phyloP scores from a whole-genome alignment of 1,140 invertebrate species.

The Habropoda laboriosa region DNA sequence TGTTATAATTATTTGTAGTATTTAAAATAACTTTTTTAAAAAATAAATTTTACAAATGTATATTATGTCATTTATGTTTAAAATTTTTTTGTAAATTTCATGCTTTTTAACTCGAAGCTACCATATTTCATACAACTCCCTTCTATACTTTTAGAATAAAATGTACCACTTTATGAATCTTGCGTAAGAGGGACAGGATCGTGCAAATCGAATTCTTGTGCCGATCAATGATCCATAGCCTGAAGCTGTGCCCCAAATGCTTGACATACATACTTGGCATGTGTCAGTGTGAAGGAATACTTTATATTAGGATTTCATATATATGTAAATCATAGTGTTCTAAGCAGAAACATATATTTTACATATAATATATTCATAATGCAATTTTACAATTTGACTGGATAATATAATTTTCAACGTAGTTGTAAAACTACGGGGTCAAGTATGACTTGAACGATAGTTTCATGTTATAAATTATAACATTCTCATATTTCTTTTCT shows the following conservation, averaged over 20 bases:
- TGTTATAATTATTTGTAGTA: not conserved
- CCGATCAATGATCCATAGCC: conserved; percentile 22
- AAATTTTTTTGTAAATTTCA: too few species aligned
- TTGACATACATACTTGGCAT: conserved; percentile 14
- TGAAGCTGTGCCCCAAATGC: conserved; percentile 15
- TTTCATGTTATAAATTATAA: not conserved
- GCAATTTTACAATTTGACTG: not conserved
- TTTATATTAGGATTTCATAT: too few species aligned
- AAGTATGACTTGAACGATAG: not conserved
- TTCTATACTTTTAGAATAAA: conserved; percentile 11
- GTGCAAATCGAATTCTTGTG: conserved; percentile 4
- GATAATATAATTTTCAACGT: not conserved
- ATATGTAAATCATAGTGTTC: too few species aligned
- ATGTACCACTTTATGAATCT: conserved; percentile 4
- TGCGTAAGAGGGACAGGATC: not conserved
- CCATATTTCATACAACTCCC: too few species aligned
- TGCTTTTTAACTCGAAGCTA: too few species aligned
- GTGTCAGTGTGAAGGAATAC: not conserved
- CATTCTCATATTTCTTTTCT: not conserved
- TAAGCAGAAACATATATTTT: not conserved
- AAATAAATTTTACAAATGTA: not conserved
- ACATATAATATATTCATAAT: not conserved
- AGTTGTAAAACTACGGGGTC: not conserved
- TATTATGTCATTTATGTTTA: not conserved
- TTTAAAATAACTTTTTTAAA: not conserved